Conservation (phyloP, 2,888 invertebrate genomes). For the Apotomis turbidana region DNA sequence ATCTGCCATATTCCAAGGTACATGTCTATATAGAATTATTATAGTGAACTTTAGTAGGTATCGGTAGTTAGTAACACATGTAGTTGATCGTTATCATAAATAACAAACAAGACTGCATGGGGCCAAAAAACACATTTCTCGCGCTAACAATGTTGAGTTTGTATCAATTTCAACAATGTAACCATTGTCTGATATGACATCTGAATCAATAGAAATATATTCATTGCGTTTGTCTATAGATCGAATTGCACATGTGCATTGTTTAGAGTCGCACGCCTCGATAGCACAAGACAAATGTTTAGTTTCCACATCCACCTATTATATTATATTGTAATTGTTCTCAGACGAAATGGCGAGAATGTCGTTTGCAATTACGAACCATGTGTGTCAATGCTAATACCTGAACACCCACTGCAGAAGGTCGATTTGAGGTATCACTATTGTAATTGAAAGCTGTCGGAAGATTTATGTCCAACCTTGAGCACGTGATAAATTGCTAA, state of each 20-base stretch:
- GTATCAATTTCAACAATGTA: constrained; percentile 25
- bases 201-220: constrained; percentile 32
- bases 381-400: constrained; percentile 79
- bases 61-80: not conserved
- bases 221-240: constrained; percentile 17
- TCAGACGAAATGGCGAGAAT: constrained; percentile 63
- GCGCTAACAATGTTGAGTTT: not conserved
- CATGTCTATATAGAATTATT: not conserved
- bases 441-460: constrained; percentile 60
- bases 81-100: not conserved
- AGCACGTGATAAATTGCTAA: constrained; percentile 38
- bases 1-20: too few relatives aligned
- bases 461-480: constrained; percentile 43
- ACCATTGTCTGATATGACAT: constrained; percentile 13
- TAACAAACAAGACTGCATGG: constrained; percentile 10
- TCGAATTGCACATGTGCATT: constrained; percentile 30
- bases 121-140: not conserved
- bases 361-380: constrained; percentile 61
- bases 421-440: constrained; percentile 60
- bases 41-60: not conserved
- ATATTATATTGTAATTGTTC: constrained; percentile 57
- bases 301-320: constrained; percentile 54
- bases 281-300: constrained; percentile 45
- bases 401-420: constrained; percentile 67
- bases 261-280: constrained; percentile 42